Conservation (phyloP, 2,797 vertebrate genomes). For the Mycteria americana region DNA sequence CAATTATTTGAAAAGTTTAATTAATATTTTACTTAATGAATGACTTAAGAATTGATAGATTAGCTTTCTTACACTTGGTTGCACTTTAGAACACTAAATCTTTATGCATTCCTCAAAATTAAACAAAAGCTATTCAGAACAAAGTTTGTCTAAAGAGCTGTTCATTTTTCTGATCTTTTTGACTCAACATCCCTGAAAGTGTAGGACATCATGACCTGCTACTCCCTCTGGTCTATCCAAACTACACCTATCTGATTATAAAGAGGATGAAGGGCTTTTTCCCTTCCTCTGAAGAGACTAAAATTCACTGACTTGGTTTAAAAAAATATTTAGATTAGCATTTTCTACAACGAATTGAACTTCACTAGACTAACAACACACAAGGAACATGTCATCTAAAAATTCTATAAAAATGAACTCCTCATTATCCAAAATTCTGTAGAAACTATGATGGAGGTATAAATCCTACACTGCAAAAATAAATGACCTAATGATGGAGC, state of each 20-base stretch:
- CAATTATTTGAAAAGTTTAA: background rate
- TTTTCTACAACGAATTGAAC: background rate
- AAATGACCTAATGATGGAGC: background rate
- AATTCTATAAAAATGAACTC: background rate
- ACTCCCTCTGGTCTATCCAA: background rate
- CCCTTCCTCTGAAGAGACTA: background rate
- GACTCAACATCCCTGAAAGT: background rate
- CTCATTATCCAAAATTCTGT: background rate
- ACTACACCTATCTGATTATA: background rate
- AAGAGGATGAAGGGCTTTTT: background rate
- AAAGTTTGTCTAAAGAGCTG: background rate
- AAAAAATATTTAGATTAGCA: background rate
- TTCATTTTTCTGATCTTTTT: background rate
- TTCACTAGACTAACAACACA: background rate
- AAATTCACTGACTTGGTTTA: background rate
- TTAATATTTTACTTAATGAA: background rate
- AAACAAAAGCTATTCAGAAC: background rate
- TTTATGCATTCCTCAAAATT: background rate
- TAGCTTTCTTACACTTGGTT: background rate
- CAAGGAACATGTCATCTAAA: background rate
- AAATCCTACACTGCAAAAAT: background rate
- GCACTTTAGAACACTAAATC: background rate
- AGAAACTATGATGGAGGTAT: background rate
- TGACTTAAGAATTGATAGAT: background rate
- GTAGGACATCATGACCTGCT: background rate